A percentile compares a stretch with the other conserved stretches of the same genome.
Conservation (phyloP, 2,797 vertebrate genomes). For the Liasis olivaceus region DNA sequence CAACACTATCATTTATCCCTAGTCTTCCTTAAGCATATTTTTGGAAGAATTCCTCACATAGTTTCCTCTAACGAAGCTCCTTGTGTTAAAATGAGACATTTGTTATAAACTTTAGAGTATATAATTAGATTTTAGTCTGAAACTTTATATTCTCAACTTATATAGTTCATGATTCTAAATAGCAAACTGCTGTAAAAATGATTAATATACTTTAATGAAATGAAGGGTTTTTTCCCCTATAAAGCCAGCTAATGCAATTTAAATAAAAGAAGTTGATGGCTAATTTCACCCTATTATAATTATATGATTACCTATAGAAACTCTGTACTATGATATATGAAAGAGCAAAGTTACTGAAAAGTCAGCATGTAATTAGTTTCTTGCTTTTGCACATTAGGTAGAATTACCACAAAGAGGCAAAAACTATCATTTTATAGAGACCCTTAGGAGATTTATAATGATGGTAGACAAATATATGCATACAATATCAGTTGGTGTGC, state of each 20-base stretch:
- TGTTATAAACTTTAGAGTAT: slow-evolving; percentile 68
- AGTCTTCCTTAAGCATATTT: slow-evolving; percentile 71
- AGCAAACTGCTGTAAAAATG: slow-evolving; percentile 55
- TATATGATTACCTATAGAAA: slow-evolving; percentile 84
- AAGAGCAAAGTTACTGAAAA: slow-evolving; percentile 84
- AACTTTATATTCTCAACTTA: slow-evolving; percentile 58
- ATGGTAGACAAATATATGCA: slow-evolving; percentile 85
- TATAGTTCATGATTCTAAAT: slow-evolving; percentile 36
- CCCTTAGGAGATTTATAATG: slow-evolving; percentile 87
- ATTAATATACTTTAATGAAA: slow-evolving; percentile 66
- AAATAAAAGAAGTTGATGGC: slow-evolving; percentile 73
- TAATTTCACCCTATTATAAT: slow-evolving; percentile 81
- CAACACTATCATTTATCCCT: slow-evolving; percentile 66
- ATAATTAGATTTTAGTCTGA: slow-evolving; percentile 69
- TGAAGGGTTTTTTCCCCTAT: not conserved
- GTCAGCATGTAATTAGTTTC: slow-evolving; percentile 85
- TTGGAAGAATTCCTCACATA: slow-evolving; percentile 62
- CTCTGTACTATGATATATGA: slow-evolving; percentile 72
- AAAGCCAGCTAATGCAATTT: slow-evolving; percentile 70
- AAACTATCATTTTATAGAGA: slow-evolving; percentile 84
- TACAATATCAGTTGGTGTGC: slow-evolving; percentile 84
- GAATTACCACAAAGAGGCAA: slow-evolving; percentile 84
- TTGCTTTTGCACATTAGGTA: slow-evolving; percentile 84
- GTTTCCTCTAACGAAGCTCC: slow-evolving; percentile 61
- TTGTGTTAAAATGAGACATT: slow-evolving; percentile 66